Evolutionary conservation across 2,797 vertebrate species (phyloP).

Genomic region (Myioborus miniatus): DNA sequence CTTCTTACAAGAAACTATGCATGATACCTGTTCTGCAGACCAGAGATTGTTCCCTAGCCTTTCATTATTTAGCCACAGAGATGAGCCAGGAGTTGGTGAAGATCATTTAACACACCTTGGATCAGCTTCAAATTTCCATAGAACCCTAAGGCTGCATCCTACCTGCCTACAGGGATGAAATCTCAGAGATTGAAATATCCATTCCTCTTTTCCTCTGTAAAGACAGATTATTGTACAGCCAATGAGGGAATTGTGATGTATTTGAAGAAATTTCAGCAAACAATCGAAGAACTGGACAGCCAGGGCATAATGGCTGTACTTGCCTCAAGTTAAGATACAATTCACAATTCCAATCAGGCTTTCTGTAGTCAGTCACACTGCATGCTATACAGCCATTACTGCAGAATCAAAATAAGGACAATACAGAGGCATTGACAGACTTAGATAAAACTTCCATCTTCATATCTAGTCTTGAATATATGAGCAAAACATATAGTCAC

Average conservation of each 20-base stretch:
- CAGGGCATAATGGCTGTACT: not conserved
- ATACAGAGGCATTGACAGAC: not conserved
- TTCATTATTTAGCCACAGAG: not conserved
- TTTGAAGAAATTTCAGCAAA: not conserved
- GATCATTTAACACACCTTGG: not conserved
- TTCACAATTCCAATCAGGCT: not conserved
- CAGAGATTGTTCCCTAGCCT: not conserved
- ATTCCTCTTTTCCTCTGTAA: not conserved
- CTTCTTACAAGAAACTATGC: not conserved
- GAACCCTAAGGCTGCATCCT: not conserved
- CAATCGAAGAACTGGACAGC: accelerated
- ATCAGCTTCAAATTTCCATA: not conserved
- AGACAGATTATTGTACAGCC: not conserved
- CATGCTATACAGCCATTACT: not conserved
- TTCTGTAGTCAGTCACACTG: not conserved
- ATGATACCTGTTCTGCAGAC: not conserved
- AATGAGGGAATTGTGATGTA: not conserved
- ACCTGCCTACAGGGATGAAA: not conserved
- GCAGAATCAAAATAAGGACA: not conserved
- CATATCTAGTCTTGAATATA: not conserved
- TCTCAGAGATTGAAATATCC: not conserved
- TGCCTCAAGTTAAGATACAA: not conserved
- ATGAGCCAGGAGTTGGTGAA: not conserved
- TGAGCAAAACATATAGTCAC: accelerated
- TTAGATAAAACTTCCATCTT: not conserved